Evolutionary conservation across 2,797 vertebrate species (phyloP), one percentile per base, ranked within the genome.

Genomic region (Muscicapa striata): DNA sequence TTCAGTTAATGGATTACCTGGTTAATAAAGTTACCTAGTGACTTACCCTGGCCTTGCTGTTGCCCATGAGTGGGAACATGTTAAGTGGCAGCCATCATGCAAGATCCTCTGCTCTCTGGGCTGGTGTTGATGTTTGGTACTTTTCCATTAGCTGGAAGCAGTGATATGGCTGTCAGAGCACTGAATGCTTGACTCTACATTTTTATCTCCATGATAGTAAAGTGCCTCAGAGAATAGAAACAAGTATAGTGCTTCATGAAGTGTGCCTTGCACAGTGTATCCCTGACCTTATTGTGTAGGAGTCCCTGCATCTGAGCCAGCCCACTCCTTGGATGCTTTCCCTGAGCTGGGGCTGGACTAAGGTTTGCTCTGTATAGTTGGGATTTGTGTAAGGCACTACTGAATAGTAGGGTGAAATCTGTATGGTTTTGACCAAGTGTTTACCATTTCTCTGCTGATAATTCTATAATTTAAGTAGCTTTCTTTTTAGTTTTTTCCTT

Each of bases 61-160:
- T 85, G 68, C 43, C 61, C 0, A 4, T 40, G 82, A 83, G 43
- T 30, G 34, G 36, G 63, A 81, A 32, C 19, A 6, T 0, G 19
- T 38, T 76, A 69, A 82, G 48, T 82, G 79, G n/a, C 79, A 78
- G 77, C 43, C 12, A 1, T 76, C 5, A 0, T 66, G 30, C 0
- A 1, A 84, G 83, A 75, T 70, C 59, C 45, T 90, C 20, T 48
- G 79, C 38, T 94, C 21, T 13, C 0, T 2, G 10, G 67, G 54
- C 75, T 64, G 27, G 61, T 69, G 67, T 61, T 82, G 84, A 51
- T 66, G 68, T 32, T 92, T 95, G 89, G 94, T 96, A 87, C 89
- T 97, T 96, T 95, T 96, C 94, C 96, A 96, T 95, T 74, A 91
- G 89, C 84, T 95, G 73, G 70, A 69, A 94, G 54, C 51, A 62